These are phyloP conservation scores for Macrocentrus cingulum DNA, from an alignment of 1,140 invertebrate genomes.

Conservation along the genomic window DNA sequence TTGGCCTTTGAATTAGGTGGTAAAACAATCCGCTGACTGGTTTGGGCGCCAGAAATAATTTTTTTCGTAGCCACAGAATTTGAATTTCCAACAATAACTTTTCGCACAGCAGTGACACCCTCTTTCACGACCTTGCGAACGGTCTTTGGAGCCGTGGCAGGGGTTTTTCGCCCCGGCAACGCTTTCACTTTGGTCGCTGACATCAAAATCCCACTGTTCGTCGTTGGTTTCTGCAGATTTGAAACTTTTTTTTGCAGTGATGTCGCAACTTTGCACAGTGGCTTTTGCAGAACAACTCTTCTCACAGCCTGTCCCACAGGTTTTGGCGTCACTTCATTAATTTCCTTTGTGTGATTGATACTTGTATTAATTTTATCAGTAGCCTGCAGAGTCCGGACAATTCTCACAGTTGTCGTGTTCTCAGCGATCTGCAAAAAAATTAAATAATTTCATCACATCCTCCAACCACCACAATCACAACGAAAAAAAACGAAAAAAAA, in stretches of 20 bases:
- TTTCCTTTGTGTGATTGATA: constrained; percentile 20
- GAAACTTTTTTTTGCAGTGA: constrained; percentile 40
- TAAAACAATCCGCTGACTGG: constrained; percentile 52
- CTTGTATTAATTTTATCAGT: constrained; percentile 32
- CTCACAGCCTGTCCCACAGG: constrained; percentile 11
- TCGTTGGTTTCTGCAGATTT: constrained; percentile 35
- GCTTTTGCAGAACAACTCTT: constrained; percentile 42
- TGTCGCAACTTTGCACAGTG: constrained; percentile 33
- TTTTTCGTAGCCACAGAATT: constrained; percentile 17
- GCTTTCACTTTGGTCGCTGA: constrained; percentile 15
- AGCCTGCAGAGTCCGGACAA: constrained; percentile 43
- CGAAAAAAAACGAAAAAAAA: neutral
- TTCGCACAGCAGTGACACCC: constrained; percentile 1
- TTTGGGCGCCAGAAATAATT: constrained; percentile 27
- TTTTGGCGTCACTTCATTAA: constrained; percentile 12
- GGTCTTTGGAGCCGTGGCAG: neutral
- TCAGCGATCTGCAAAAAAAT: constrained; percentile 33
- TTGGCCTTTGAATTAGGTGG: constrained; percentile 51
- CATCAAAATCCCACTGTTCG: constrained; percentile 13
- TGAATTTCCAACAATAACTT: constrained; percentile 26
- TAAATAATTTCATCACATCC: constrained; percentile 13
- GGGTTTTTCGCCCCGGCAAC: constrained; percentile 5
- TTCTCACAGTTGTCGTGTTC: constrained; percentile 35
- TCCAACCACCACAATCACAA: no score
- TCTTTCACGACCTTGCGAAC: constrained; percentile 10